Conservation (phyloP, 2,888 invertebrate species). For the Idaea straminata region DNA sequence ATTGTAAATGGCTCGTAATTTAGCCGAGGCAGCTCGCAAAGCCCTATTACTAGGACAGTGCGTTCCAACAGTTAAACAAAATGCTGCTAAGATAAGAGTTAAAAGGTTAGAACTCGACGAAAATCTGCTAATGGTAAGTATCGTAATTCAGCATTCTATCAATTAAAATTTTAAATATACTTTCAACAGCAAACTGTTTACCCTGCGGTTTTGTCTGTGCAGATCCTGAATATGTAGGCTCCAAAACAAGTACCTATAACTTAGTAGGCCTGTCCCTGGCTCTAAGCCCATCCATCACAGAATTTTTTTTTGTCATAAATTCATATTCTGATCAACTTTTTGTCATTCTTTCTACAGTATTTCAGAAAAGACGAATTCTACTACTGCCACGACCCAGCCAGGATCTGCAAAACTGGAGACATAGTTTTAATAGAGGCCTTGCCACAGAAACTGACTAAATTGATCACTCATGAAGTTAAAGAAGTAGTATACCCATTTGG, state of each 20-base stretch:
- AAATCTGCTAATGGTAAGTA: constrained; percentile 87
- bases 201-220: not conserved
- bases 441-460: constrained; percentile 85
- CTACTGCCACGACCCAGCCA: constrained; percentile 89
- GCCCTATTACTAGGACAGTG: constrained; percentile 87
- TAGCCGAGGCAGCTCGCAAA: constrained; percentile 70
- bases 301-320: not conserved
- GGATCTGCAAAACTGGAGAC: constrained; percentile 90
- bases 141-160: constrained; percentile 1
- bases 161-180: not conserved
- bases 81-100: constrained; percentile 89
- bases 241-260: not conserved
- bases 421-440: constrained; percentile 88
- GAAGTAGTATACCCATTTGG: constrained; percentile 90
- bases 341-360: constrained; percentile 78
- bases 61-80: constrained; percentile 87
- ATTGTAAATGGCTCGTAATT: constrained; percentile 57
- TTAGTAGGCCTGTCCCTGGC: too few species aligned
- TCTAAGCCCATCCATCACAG: not conserved
- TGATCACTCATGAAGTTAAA: constrained; percentile 89
- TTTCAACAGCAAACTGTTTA: too few species aligned
- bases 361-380: constrained; percentile 86
- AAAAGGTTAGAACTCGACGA: constrained; percentile 87
- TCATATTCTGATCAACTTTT: not conserved
- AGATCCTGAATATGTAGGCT: not conserved